Conservation (phyloP, 2,888 invertebrate genomes). For the Nemurella pictetii region DNA sequence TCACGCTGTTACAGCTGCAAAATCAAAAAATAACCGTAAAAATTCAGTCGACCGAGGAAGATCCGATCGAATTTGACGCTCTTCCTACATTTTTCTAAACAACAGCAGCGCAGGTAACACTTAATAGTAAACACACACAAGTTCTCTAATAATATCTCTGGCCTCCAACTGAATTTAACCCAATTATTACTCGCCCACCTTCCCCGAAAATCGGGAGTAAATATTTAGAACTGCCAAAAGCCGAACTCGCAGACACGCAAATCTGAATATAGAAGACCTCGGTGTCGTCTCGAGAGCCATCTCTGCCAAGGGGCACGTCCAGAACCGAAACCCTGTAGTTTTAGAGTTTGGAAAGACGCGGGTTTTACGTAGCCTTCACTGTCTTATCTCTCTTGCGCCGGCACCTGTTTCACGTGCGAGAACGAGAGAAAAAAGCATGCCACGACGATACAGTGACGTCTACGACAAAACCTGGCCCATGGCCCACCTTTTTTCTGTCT, state of each 20-base stretch:
- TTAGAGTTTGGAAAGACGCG: too few relatives aligned
- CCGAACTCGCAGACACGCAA: not conserved
- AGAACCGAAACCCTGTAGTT: not conserved
- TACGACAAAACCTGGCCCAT: not conserved
- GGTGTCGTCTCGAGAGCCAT: not conserved
- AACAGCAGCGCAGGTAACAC: not conserved
- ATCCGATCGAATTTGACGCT: not conserved
- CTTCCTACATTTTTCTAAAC: not conserved
- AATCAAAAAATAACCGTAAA: slow-evolving; percentile 8
- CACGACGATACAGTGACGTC: not conserved
- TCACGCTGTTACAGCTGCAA: slow-evolving; percentile 18
- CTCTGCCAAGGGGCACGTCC: not conserved
- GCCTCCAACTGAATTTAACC: not conserved
- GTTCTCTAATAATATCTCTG: too few relatives aligned
- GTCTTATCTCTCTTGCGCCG: not conserved
- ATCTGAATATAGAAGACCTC: not conserved
- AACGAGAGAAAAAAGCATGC: not conserved
- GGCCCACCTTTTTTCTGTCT: not conserved
- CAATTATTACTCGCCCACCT: not conserved
- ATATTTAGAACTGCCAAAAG: not conserved
- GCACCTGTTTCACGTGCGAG: not conserved
- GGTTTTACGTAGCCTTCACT: too few relatives aligned
- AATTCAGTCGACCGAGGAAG: not conserved
- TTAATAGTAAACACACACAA: not conserved
- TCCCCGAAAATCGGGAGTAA: not conserved